A percentile compares a stretch with the other conserved stretches of the same genome.
Conservation (phyloP, 2,888 invertebrate species). For the Eurois occulta region DNA sequence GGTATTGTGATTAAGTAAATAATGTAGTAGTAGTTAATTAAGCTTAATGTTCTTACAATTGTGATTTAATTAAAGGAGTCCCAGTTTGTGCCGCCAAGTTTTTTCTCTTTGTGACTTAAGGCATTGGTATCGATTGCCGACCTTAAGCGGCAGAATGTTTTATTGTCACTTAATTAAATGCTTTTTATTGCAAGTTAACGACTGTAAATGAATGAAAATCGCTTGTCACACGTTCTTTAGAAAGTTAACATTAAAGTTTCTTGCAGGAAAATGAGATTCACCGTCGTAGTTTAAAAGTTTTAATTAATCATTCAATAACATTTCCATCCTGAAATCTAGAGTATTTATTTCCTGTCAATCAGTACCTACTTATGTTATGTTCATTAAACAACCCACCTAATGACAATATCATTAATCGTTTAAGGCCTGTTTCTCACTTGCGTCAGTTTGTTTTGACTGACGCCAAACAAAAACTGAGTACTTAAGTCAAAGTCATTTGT, state of each 20-base stretch:
- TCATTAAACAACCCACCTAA: constrained; percentile 29
- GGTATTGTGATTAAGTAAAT: constrained; percentile 19
- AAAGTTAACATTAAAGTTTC: constrained; percentile 3
- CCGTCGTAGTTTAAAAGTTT: neutral
- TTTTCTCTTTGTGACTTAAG: constrained; percentile 31
- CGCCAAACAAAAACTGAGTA: constrained; percentile 43
- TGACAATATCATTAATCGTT: constrained; percentile 47
- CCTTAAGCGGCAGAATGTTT: constrained; percentile 16
- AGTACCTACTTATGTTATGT: neutral
- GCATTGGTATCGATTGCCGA: neutral
- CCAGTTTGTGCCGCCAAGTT: constrained; percentile 20
- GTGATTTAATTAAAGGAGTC: constrained; percentile 15
- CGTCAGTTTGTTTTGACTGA: constrained; percentile 50
- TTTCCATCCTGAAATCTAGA: neutral
- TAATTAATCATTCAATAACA: neutral
- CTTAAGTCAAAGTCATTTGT: constrained; percentile 73
- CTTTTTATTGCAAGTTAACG: constrained; percentile 9
- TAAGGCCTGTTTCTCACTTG: constrained; percentile 20
- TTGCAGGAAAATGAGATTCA: neutral
- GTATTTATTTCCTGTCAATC: constrained; percentile 9
- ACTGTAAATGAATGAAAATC: constrained; percentile 2
- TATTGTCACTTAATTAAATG: constrained; percentile 35
- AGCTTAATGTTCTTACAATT: constrained; percentile 32
- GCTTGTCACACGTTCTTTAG: neutral
- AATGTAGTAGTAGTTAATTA: neutral